Evolutionary conservation across 92 coral and sea anemone genomes (phyloP), one percentile per base, ranked within the genome.

Genomic region (Epizoanthus ramosus): DNA sequence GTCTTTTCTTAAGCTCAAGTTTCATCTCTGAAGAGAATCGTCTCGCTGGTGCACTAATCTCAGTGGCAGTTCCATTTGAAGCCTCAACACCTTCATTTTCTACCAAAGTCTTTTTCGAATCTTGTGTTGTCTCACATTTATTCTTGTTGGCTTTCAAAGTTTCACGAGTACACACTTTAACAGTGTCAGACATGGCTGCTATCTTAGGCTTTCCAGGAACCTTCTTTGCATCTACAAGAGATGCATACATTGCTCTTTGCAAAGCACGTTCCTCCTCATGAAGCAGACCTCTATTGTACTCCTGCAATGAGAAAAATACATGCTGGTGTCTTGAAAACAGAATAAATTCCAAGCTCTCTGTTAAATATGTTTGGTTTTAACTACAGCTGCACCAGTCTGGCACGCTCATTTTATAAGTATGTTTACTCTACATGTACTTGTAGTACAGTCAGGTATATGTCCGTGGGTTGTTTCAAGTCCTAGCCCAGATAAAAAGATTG

Each of bases 211-310:
- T 79, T 33, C 70, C 84, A 24, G 88, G 72, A 8, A 67, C 64
- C 65, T 91, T 88, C 73, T 94, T 97, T 43, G 96, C 81, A 9
- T 88, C 91, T 4, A 56, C 72, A 56, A 97, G 75, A 52, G 99
- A 97, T n/a, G 99, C 99, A 85, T 97, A 94, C 63, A 97, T 83
- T 0, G 99, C 99, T 45, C 90, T 85, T 14, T 98, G 87, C 45
- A 97, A 83, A n/a, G 95, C 95, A 16, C 94, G 60, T 80, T 97
- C 99, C 74, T 97, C 99, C 65, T 97, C 94, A 76, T 92, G 99
- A 22, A 97, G 84, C 69, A 97, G 88, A 2, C 99, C 99, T 69
- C 88, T 88, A 83, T 95, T 92, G 85, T 96, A 96, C 70, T 96
- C 99, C 99, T 96, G 59, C 33, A 6, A 79, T 58, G 28, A 7